Evolutionary conservation across 2,797 vertebrate species (phyloP).

Genomic region (Hippoglossus hippoglossus): DNA sequence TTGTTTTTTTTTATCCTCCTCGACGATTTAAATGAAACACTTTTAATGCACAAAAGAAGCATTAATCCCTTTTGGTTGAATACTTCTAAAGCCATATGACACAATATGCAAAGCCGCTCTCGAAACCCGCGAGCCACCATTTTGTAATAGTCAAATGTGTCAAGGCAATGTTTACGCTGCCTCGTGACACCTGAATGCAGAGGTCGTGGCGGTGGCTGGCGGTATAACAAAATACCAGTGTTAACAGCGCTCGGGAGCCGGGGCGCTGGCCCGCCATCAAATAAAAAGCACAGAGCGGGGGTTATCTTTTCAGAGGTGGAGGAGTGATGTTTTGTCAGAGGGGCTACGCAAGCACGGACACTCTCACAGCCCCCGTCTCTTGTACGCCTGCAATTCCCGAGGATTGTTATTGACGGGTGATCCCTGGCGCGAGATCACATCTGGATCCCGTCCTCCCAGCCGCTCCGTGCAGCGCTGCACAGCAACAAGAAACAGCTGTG

Average conservation of each 20-base stretch:
- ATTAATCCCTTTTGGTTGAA: slow-evolving; percentile 64
- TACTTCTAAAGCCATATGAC: slow-evolving; percentile 65
- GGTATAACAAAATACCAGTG: slow-evolving; percentile 69
- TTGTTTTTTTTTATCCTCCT: slow-evolving; percentile 29
- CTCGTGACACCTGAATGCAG: slow-evolving; percentile 68
- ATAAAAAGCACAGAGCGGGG: slow-evolving; percentile 29
- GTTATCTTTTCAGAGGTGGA: slow-evolving; percentile 51
- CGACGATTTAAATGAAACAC: slow-evolving; percentile 70
- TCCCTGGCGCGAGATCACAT: slow-evolving; percentile 78
- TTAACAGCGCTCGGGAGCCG: slow-evolving; percentile 59
- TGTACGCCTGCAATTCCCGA: slow-evolving; percentile 76
- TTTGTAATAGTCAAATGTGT: slow-evolving; percentile 69
- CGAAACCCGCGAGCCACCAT: slow-evolving; percentile 45
- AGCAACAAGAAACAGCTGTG: slow-evolving; percentile 87
- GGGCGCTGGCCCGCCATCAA: slow-evolving; percentile 48
- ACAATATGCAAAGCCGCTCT: slow-evolving; percentile 74
- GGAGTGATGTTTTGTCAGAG: slow-evolving; percentile 59
- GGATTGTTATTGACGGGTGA: slow-evolving; percentile 78
- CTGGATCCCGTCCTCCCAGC: slow-evolving; percentile 83
- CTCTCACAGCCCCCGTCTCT: slow-evolving; percentile 78
- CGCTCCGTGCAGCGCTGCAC: slow-evolving; percentile 75
- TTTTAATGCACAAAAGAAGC: slow-evolving; percentile 66
- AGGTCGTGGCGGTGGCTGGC: slow-evolving; percentile 49
- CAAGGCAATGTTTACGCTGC: slow-evolving; percentile 75
- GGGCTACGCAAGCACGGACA: slow-evolving; percentile 51